Evolutionary conservation across 2,797 vertebrate genomes (phyloP), one percentile per base, ranked within the genome.

Genomic region (Cossypha niveicapilla): DNA sequence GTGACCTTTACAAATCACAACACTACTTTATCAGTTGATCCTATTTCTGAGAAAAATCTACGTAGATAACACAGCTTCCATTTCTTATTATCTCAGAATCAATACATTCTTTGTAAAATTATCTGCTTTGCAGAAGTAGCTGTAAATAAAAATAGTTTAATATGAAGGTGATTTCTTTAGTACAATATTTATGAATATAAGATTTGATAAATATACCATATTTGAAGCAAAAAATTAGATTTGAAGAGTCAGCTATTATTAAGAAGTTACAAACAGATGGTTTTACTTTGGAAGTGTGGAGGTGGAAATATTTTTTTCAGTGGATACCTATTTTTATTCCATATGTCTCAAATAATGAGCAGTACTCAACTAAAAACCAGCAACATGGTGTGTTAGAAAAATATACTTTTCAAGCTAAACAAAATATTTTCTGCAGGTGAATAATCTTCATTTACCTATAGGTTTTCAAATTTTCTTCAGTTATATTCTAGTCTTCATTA

Each of bases 11-110:
- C 93, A 82, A 89, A 91, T 91, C 70, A 65, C 48, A 92, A 82
- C n/a, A 62, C 84, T 88, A 42, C 66, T 94, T 87, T 71, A 85
- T 92, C 86, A 81, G 53, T 90, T 88, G 84, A 95, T 93, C 76
- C 68, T 94, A 71, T 92, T 95, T 63, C 81, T 61, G 28, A 92
- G 88, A 87, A 82, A 95, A 93, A 93, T 50, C 83, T 81, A 35
- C 48, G n/a, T 90, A 86, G 54, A 92, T 95, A 67, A 51, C 30
- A 75, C 39, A 74, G 51, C 57, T 95, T 45, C 79, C 39, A 82
- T 88, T 90, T 95, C 76, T 91, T 96, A 81, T 86, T 92, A 83
- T 88, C 89, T 94, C 53, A 23, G 65, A 95, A 95, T 97, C 94
- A 78, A 80, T 95, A 76, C 5, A 21, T 84, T 88, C 66, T 78